Base-by-base conservation (phyloP, 2,888 invertebrate species). In the Meandrusa payeni region DNA sequence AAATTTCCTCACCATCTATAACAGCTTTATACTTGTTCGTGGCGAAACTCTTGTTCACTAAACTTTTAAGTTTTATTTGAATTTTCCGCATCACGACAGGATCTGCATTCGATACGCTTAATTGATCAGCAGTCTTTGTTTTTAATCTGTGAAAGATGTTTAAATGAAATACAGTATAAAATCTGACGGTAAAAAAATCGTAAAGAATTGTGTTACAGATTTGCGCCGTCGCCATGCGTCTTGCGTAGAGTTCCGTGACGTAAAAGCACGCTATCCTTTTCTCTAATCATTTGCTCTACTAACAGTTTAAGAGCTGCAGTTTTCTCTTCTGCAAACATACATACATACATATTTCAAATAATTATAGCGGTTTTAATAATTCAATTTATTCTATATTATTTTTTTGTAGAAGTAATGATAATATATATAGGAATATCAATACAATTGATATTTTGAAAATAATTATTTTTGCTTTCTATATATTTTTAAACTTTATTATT, bases 81-180 rank as follows among this genome's bases (percentile, higher is more conserved):
- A 86, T 69, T 52, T 86, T 86, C 23, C 82, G 67, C 0, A 69
- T 53, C 1, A 74, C 81, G 1, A 85, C 77, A 0, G 82, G 80
- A 39, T 86, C 83, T 0, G 67, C 69, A 10, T 52, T 58, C 2
- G 55, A 26, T 1, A 73, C 76, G 1, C 41, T 20, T 1, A 85
- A 55, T 48, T 82, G 69, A 46, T 76, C 80, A 1, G 75, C 57
- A 40, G 65, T 79, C 51, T 79, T 81, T 1, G 69, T 68, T 1
- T 60, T 59, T 46, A 86, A 59, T 40, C 85, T 86, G 48, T 15
- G 47, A 39, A 29, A 27, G 28, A 20, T 17, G 24, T 19, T 22
- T 29, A 42, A 12, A 43, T 10, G 2, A 6, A 17, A 7, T 19
- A 38, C 15, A 15, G 7, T 1, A 33, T 19, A 1, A 34, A 3